A percentile compares a stretch with the other conserved stretches of the same genome.
Conservation (phyloP, 2,113 vertebrate species). For the Mastomys coucha region DNA sequence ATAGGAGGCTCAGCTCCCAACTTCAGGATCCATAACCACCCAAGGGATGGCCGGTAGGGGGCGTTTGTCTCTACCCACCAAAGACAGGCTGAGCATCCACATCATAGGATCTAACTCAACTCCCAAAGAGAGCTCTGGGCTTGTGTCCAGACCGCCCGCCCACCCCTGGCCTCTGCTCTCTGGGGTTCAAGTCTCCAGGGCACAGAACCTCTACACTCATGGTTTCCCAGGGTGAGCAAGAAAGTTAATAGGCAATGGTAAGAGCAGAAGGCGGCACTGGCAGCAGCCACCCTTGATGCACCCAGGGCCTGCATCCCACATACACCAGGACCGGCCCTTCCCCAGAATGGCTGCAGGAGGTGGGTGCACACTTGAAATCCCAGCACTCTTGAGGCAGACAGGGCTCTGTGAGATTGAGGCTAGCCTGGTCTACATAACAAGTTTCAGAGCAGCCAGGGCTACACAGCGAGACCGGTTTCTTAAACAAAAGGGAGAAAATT, state of each 20-base stretch:
- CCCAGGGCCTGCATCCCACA: accelerated
- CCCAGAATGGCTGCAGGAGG: not conserved
- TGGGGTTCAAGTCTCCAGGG: not conserved
- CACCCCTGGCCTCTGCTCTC: not conserved
- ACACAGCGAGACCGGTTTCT: not conserved
- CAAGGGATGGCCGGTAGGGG: not conserved
- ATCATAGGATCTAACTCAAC: not conserved
- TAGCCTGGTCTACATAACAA: not conserved
- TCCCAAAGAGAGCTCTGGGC: not conserved
- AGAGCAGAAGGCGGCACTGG: not conserved
- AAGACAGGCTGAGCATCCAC: accelerated
- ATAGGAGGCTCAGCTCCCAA: not conserved
- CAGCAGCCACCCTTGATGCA: not conserved
- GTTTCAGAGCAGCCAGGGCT: not conserved
- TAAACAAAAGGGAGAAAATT: not conserved
- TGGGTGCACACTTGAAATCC: not conserved
- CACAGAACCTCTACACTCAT: accelerated
- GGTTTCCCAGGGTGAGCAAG: not conserved
- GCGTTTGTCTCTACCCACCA: not conserved
- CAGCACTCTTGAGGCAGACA: not conserved
- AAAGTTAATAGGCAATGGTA: not conserved
- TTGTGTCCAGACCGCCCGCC: too few species aligned
- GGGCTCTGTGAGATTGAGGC: not conserved
- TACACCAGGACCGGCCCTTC: accelerated
- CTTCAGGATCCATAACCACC: not conserved